Base-by-base conservation (phyloP, 2,113 vertebrate genomes). In the Sebastes schlegelii region DNA sequence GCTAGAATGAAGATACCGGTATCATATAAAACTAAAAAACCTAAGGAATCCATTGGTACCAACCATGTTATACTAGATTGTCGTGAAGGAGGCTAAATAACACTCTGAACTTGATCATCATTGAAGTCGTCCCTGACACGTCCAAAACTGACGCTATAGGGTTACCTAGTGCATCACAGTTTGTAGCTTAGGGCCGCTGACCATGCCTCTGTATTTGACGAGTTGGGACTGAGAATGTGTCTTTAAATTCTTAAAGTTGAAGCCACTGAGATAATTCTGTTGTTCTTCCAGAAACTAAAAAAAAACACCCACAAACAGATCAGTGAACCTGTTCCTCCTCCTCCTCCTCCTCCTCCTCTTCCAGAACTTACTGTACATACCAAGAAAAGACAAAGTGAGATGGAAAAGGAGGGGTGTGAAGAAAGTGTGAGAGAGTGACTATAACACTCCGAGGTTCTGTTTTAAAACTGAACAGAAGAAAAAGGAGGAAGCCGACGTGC, bases 381-480 rank as follows among this genome's bases (percentile, higher is more conserved):
- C 16, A 23, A 49, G 40, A 85, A 55, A 77, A 72, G 66, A 76
- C 21, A 52, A n/a, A 58, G n/a, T 21, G 60, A 74, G 12, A 61
- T 45, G 17, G 81, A 72, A 43, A 57, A 66, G 74, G n/a, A 73
- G 19, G 65, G 42, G 72, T 67, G 61, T 1, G 23, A 67, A 66
- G 9, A 77, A 57, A 23, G 40, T 4, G 13, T 6, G 8, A 60
- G 19, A 71, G 46, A 62, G 55, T 60, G n/a, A 48, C 61, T 7
- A n/a, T 11, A 58, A 68, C 34, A 77, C 62, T 11, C 2, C 1
- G 12, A 34, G 21, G 49, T 6, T 68, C 4, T 17, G 72, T 64
- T 55, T 68, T 13, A 2, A 64, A 60, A 69, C 14, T 40, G 7
- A 75, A 10, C 40, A 51, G 13, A 49, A 46, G 51, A 45, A 49